These are phyloP conservation scores for Drosophila infuscata DNA, from an alignment of 2,888 invertebrate genomes.

Conservation along the genomic window DNA sequence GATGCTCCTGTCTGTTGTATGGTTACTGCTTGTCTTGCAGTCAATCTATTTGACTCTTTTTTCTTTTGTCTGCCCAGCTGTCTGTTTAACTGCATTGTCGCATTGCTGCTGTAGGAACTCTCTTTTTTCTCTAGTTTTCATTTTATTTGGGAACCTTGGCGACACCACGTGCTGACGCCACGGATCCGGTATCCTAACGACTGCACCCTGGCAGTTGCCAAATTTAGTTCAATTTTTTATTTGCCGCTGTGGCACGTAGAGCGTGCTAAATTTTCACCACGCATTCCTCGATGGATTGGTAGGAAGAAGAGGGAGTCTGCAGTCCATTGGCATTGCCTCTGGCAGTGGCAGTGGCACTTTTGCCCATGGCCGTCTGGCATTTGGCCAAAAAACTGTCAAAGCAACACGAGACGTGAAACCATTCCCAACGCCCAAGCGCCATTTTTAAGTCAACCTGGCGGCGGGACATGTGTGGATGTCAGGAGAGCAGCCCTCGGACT, in stretches of 20 bases:
- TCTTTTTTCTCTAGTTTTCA: constrained; percentile 14
- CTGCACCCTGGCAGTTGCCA: constrained; percentile 72
- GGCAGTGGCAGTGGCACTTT: constrained; percentile 43
- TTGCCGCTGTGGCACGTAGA: constrained; percentile 71
- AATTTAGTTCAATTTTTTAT: constrained; percentile 80
- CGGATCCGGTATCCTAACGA: constrained; percentile 57
- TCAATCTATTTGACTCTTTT: constrained; percentile 31
- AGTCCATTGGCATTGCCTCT: constrained; percentile 36
- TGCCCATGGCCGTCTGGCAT: constrained; percentile 58
- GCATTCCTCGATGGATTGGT: constrained; percentile 63
- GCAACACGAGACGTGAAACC: constrained; percentile 69
- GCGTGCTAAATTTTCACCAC: constrained; percentile 80
- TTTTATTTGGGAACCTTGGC: constrained; percentile 56
- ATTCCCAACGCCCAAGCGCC: constrained; percentile 4
- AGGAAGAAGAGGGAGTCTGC: constrained; percentile 23
- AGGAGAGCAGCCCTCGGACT: constrained; percentile 50
- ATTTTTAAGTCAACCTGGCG: constrained; percentile 37
- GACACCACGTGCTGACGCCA: constrained; percentile 65
- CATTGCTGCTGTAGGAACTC: constrained; percentile 62
- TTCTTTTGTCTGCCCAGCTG: constrained; percentile 24
- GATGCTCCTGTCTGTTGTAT: constrained; percentile 28
- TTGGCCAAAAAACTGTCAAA: constrained; percentile 78
- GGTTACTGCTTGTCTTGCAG: constrained; percentile 50
- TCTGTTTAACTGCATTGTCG: constrained; percentile 66
- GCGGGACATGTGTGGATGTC: constrained; percentile 63